Evolutionary conservation across 2,888 invertebrate genomes (phyloP).

Genomic region (Eupsilia transversa): DNA sequence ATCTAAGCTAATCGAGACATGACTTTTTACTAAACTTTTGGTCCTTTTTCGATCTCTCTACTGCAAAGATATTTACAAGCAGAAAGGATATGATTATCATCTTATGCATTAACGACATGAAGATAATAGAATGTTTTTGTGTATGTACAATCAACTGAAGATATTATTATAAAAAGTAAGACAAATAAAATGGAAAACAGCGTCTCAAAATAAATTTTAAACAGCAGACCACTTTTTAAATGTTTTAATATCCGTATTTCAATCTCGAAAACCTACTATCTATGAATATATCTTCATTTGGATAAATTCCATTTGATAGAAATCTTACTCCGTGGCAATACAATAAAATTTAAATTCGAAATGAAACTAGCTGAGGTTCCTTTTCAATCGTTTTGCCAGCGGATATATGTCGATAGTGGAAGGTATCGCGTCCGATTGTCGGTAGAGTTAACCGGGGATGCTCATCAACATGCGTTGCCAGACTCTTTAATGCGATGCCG

Average conservation of each 20-base stretch:
- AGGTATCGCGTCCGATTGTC: conserved; percentile 67
- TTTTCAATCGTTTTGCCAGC: conserved; percentile 62
- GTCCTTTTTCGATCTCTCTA: conserved; percentile 53
- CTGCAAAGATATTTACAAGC: conserved; percentile 3
- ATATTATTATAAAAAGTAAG: conserved; percentile 7
- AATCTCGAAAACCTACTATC: conserved; percentile 18
- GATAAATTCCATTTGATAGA: conserved; percentile 49
- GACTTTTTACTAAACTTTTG: conserved; percentile 71
- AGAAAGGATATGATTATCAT: conserved; percentile 11
- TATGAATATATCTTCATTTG: conserved; percentile 58
- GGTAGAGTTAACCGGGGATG: conserved; percentile 65
- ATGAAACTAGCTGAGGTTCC: conserved; percentile 47
- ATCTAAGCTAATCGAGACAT: conserved; percentile 84
- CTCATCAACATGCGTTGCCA: conserved; percentile 72
- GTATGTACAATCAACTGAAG: background rate
- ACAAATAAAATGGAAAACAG: conserved; percentile 14
- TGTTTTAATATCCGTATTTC: conserved; percentile 13
- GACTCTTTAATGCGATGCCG: conserved; percentile 71
- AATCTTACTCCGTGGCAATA: conserved; percentile 51
- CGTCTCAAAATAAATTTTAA: conserved; percentile 18
- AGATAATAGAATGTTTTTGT: background rate
- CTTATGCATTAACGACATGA: background rate
- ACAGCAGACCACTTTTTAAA: conserved; percentile 18
- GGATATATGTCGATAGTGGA: conserved; percentile 66
- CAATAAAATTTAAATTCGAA: conserved; percentile 61